Base-by-base conservation (phyloP, 2,888 invertebrate genomes). In the Hermaeophaga mercurialis region DNA sequence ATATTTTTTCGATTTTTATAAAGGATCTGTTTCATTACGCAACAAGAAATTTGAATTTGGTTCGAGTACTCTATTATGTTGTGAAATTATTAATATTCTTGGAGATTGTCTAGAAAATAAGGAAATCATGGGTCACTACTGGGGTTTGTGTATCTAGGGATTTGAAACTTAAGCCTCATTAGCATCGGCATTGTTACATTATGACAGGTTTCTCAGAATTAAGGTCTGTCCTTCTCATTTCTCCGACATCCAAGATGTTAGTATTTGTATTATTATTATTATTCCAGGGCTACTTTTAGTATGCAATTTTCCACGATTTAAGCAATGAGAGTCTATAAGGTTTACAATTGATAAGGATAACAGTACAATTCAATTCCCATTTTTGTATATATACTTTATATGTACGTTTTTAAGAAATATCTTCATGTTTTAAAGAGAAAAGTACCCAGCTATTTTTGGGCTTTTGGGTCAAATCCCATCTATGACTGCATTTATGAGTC, bases 131-230 rank as follows among this genome's bases (percentile, higher is more conserved):
- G 43, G 52, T 52, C 52, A 52, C 52, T 44, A 44, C 39, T 52
- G 43, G 43, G 52, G 43, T 52, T 52, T 52, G 34, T 52, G 24
- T 52, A 52, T 52, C 52, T 52, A 52, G 33, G 52, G 52, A 52
- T 44, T 52, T 43, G 34, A 52, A 43, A 33, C 33, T 33, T 39
- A 44, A 44, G 34, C 17, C 43, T 52, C 43, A 52, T 52, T 52
- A 52, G 43, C 52, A 48, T 48, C 48, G 38, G 48, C 48, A 34
- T 52, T 44, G 50, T 50, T 43, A 43, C 52, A 8, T 52, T 52
- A 43, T 52, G 43, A 43, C 52, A 52, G 34, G 52, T 34, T 52
- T 52, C 52, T 52, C 44, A 34, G 43, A 43, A 52, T 52, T 52
- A 43, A 34, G 52, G 52, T 52, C 43, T 52, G 17, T 43, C 22